These are phyloP conservation scores for Falco novaeseelandiae DNA, from an alignment of 2,797 vertebrate genomes.

Conservation along the genomic window DNA sequence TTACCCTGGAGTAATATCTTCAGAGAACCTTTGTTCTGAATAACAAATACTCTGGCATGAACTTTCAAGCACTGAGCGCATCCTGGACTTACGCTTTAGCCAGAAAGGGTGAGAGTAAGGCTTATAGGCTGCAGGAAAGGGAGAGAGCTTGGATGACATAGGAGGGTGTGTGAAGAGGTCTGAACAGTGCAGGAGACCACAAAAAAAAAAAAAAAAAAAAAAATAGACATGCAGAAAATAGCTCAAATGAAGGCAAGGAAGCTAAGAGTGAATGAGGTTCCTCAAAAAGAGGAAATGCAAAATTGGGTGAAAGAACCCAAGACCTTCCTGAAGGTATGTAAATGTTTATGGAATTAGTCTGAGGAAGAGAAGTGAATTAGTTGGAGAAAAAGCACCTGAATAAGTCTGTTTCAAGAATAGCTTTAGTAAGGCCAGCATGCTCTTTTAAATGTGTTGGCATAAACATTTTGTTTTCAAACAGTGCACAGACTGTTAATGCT, in stretches of 20 bases:
- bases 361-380: neutral
- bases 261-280: neutral
- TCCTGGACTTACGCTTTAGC: neutral
- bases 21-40: slow-evolving; percentile 10
- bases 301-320: neutral
- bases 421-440: neutral
- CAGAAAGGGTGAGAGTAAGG: neutral
- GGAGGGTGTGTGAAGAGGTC: neutral
- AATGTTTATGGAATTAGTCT: neutral
- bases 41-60: slow-evolving; percentile 3
- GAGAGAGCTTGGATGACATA: neutral
- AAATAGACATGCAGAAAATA: neutral
- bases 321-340: neutral
- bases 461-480: neutral
- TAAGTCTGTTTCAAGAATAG: neutral
- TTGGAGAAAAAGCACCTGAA: neutral
- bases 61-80: neutral
- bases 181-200: neutral
- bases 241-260: neutral
- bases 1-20: neutral
- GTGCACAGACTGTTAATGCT: neutral
- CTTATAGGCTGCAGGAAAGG: neutral
- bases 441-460: neutral
- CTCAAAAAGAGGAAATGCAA: neutral
- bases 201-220: neutral